Evolutionary conservation across 2,888 invertebrate genomes (phyloP).

Genomic region (Lypha dubia): DNA sequence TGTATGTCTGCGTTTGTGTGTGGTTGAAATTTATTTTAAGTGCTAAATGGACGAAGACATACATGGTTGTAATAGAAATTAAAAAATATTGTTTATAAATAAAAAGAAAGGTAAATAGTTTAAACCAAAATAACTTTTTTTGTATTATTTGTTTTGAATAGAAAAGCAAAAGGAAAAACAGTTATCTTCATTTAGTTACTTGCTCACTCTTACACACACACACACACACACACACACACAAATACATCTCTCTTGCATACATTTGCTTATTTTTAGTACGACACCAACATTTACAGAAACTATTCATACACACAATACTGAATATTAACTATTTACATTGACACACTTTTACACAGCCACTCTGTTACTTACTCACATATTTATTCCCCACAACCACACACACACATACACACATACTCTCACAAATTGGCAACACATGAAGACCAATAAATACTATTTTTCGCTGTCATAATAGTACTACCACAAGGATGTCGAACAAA

Average conservation of each 20-base stretch:
- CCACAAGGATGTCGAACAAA: conserved; percentile 34
- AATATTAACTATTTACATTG: conserved; percentile 5
- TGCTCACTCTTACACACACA: background rate
- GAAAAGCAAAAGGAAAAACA: background rate
- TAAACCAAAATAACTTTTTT: conserved; percentile 8
- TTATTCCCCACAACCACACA: conserved; percentile 10
- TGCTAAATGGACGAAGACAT: background rate
- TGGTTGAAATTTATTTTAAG: background rate
- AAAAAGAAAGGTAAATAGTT: background rate
- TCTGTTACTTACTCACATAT: background rate
- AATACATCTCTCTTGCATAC: background rate
- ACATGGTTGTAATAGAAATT: background rate
- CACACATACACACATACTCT: background rate
- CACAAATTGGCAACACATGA: background rate
- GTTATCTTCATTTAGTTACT: conserved; percentile 1
- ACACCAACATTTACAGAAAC: background rate
- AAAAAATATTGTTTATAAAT: background rate
- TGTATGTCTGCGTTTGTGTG: background rate
- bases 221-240: background rate
- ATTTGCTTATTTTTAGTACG: background rate
- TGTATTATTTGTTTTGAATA: background rate
- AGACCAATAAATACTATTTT: conserved; percentile 6
- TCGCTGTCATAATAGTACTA: background rate
- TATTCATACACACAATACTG: background rate
- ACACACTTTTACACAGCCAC: conserved; percentile 19